phyloP scores from a whole-genome alignment of 2,888 invertebrate genomes.

The Chorisops tibialis region DNA sequence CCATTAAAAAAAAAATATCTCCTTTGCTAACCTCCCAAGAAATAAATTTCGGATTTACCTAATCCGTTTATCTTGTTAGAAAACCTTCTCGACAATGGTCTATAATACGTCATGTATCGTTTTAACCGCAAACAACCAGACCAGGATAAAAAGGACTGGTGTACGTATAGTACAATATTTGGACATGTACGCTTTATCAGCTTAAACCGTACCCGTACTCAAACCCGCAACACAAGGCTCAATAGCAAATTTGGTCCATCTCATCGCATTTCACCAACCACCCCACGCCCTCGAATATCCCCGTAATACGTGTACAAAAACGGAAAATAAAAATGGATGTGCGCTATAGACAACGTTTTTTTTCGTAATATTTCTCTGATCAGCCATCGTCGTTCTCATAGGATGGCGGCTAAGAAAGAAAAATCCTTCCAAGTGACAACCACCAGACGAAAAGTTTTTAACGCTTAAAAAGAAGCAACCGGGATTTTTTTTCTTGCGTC shows the following conservation, averaged over 20 bases:
- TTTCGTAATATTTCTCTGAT: too few relatives aligned
- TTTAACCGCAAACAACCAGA: slow-evolving; percentile 9
- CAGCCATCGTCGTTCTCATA: too few relatives aligned
- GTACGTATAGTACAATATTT: slow-evolving; percentile 10
- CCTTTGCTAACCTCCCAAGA: slow-evolving; percentile 17
- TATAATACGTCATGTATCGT: too few relatives aligned
- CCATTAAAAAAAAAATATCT: slow-evolving; percentile 9
- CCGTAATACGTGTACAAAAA: too few relatives aligned
- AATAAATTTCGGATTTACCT: slow-evolving; percentile 22
- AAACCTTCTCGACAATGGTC: slow-evolving; percentile 13
- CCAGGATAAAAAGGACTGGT: not conserved
- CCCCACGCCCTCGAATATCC: too few relatives aligned
- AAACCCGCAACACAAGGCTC: too few relatives aligned
- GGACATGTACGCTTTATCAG: slow-evolving; percentile 12
- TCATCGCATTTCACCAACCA: too few relatives aligned
- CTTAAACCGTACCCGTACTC: not conserved
- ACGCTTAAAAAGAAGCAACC: not conserved
- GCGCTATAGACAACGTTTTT: too few relatives aligned
- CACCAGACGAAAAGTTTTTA: slow-evolving; percentile 14
- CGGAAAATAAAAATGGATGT: too few relatives aligned
- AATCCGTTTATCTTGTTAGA: slow-evolving; percentile 25
- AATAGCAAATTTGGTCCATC: too few relatives aligned
- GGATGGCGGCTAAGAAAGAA: too few relatives aligned
- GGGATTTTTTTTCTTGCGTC: not conserved
- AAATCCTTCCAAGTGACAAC: not conserved